These are phyloP conservation scores for Pseudomyrmex sp. DNA, from an alignment of 1,140 invertebrate genomes.

Conservation along the genomic window DNA sequence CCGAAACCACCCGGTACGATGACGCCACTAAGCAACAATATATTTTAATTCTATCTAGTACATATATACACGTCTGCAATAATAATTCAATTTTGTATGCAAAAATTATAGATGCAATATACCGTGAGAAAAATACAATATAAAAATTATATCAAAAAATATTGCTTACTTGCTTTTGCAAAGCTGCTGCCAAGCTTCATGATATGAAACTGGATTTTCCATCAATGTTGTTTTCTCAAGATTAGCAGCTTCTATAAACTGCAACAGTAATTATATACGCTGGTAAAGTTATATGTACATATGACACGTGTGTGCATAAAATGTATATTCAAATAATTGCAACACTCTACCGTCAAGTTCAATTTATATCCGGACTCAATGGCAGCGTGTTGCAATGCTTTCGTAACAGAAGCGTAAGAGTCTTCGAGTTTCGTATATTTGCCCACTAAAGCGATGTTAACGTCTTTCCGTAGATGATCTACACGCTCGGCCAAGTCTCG, in stretches of 20 bases:
- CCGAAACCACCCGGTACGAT: conserved; percentile 99
- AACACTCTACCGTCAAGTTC: conserved; percentile 88
- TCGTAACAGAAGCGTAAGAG: conserved; percentile 98
- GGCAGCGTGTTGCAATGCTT: conserved; percentile 97
- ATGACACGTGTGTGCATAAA: conserved; percentile 1
- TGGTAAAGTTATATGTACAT: conserved; percentile 3
- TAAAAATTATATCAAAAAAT: conserved; percentile 50
- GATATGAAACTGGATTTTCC: conserved; percentile 93
- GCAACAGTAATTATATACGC: conserved; percentile 68
- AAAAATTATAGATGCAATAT: conserved; percentile 8
- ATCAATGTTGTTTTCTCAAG: conserved; percentile 91
- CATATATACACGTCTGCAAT: not conserved
- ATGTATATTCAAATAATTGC: conserved; percentile 23
- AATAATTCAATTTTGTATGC: conserved; percentile 13
- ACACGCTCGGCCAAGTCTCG: conserved; percentile 93
- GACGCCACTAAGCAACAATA: conserved; percentile 89
- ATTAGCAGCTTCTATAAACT: conserved; percentile 96
- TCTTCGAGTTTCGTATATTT: conserved; percentile 99
- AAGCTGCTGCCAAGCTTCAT: conserved; percentile 97
- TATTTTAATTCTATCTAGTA: conserved; percentile 47
- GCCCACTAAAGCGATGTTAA: conserved; percentile 98
- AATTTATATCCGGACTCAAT: conserved; percentile 94
- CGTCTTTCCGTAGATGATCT: conserved; percentile 92
- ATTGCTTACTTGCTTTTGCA: conserved; percentile 93
- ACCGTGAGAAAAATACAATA: not conserved